These are phyloP conservation scores for Globia sparganii DNA, from an alignment of 2,888 invertebrate species.

Conservation along the genomic window DNA sequence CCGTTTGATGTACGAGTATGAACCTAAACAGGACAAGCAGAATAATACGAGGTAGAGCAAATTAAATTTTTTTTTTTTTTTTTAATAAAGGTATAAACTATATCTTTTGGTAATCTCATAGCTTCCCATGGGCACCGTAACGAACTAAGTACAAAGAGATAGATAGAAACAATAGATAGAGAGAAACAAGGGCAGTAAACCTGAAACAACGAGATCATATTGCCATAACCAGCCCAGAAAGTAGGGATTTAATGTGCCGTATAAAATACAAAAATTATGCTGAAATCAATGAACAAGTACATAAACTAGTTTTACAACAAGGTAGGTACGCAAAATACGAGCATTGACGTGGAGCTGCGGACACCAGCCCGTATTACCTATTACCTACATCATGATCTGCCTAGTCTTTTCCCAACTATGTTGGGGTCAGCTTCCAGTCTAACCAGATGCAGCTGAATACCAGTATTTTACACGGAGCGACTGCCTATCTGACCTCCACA, in stretches of 20 bases:
- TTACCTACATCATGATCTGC: no score
- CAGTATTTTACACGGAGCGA: no score
- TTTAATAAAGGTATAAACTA: conserved; percentile 18
- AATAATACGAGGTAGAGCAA: not conserved
- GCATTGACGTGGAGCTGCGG: no score
- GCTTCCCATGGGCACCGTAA: conserved; percentile 22
- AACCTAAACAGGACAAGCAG: not conserved
- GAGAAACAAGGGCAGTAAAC: conserved; percentile 1
- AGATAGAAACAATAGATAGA: no score
- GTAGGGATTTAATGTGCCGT: not conserved
- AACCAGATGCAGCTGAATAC: no score
- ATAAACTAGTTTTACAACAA: not conserved
- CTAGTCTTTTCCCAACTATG: no score
- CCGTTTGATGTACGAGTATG: conserved; percentile 6
- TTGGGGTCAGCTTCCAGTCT: no score
- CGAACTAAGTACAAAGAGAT: conserved; percentile 20
- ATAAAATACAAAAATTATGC: not conserved
- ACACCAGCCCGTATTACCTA: no score
- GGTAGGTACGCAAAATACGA: no score
- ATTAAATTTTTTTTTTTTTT: no score
- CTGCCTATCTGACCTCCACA: no score
- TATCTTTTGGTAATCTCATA: conserved; percentile 33
- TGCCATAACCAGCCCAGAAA: not conserved
- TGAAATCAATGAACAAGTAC: not conserved
- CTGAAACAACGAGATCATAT: conserved; percentile 17